A percentile compares a stretch with the other conserved stretches of the same genome.
Evolutionary conservation across 2,113 vertebrate genomes (phyloP).

Genomic region (Psammodynastes pulverulentus): DNA sequence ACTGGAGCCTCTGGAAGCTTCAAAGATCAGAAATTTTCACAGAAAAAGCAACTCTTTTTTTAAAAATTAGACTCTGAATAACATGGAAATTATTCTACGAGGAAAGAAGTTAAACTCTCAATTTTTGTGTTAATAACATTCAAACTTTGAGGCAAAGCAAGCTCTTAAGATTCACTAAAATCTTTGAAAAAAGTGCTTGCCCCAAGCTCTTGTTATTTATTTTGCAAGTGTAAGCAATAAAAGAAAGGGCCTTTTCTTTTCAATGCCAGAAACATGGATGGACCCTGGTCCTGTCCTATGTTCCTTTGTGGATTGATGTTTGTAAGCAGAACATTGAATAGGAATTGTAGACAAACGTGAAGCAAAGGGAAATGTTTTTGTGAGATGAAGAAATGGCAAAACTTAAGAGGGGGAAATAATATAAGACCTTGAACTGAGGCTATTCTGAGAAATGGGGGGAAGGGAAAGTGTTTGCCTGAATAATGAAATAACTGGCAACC

Average conservation of each 20-base stretch:
- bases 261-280: constrained; percentile 53
- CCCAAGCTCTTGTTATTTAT: constrained; percentile 35
- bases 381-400: constrained; percentile 72
- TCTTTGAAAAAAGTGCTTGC: constrained; percentile 36
- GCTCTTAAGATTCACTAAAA: background rate
- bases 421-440: constrained; percentile 73
- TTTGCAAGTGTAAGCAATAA: constrained; percentile 54
- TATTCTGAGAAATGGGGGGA: constrained; percentile 44
- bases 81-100: background rate
- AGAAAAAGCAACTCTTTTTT: background rate
- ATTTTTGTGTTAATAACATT: constrained; percentile 18
- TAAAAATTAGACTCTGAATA: background rate
- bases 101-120: background rate
- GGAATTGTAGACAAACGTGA: constrained; percentile 56
- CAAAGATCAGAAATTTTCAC: background rate
- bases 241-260: constrained; percentile 48
- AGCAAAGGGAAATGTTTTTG: constrained; percentile 67
- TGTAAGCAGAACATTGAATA: constrained; percentile 55
- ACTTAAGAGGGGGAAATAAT: constrained; percentile 67
- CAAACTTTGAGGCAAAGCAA: constrained; percentile 11
- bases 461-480: constrained; percentile 67
- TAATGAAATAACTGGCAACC: constrained; percentile 73
- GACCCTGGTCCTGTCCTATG: constrained; percentile 46
- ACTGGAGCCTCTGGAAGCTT: background rate
- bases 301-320: constrained; percentile 52